A percentile compares a stretch with the other conserved stretches of the same genome.
Evolutionary conservation across 2,888 invertebrate genomes (phyloP).

Genomic region (Sminthurides aquaticus): DNA sequence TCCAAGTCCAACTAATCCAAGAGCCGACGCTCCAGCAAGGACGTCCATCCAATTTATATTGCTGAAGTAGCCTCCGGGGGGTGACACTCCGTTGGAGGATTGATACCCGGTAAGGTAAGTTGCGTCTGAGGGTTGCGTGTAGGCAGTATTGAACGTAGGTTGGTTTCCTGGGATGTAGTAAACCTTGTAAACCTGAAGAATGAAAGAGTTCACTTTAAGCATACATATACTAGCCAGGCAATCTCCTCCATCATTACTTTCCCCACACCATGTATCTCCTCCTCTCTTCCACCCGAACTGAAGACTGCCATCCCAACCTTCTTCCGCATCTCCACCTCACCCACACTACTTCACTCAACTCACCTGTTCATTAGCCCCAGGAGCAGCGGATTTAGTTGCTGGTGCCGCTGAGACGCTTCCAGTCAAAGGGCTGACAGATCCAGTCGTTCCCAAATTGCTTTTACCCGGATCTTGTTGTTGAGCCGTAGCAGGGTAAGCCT

Average conservation of each 20-base stretch:
- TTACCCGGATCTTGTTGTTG: background rate
- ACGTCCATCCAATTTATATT: slow-evolving; percentile 27
- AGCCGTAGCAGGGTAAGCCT: slow-evolving; percentile 9
- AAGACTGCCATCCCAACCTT: no score
- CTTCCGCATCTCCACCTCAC: no score
- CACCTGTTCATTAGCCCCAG: background rate
- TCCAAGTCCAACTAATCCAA: slow-evolving; percentile 30
- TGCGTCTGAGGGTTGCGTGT: background rate
- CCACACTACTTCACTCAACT: no score
- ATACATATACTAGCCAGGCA: no score
- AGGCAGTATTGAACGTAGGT: slow-evolving; percentile 35
- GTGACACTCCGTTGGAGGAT: background rate
- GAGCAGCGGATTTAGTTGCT: background rate
- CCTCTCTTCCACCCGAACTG: no score
- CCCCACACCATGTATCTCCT: no score
- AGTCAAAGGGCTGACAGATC: background rate
- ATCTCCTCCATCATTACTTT: no score
- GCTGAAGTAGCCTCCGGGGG: slow-evolving; percentile 9
- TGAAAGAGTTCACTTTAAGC: no score
- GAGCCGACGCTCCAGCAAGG: slow-evolving; percentile 20
- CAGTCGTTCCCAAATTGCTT: background rate
- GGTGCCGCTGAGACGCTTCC: background rate
- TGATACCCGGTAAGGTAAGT: background rate
- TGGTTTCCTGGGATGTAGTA: background rate
- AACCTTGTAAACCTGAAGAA: background rate